These are phyloP conservation scores for Nebria brevicollis DNA, from an alignment of 2,888 invertebrate species.

Conservation along the genomic window DNA sequence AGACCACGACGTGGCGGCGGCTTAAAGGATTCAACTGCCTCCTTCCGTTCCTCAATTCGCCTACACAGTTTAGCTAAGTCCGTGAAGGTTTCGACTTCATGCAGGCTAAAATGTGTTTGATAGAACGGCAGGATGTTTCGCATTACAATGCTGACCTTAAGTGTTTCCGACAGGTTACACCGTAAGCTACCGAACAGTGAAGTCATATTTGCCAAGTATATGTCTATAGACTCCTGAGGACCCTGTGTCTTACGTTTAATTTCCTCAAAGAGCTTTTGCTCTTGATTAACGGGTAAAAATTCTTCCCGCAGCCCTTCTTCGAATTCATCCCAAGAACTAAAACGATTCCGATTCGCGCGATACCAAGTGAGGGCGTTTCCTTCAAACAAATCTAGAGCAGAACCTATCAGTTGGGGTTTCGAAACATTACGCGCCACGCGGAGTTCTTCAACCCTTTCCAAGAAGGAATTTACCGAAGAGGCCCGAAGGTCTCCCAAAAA, in stretches of 20 bases:
- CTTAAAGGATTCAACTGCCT: not conserved
- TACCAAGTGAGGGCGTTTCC: constrained; percentile 47
- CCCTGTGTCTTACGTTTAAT: constrained; percentile 51
- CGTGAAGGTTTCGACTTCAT: not conserved
- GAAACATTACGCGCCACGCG: constrained; percentile 11
- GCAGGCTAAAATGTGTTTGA: not conserved
- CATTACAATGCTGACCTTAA: constrained; percentile 23
- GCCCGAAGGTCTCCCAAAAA: no score
- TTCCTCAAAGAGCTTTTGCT: constrained; percentile 50
- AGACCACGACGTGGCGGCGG: not conserved
- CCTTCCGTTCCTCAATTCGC: not conserved
- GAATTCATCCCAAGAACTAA: constrained; percentile 42
- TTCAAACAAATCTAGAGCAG: constrained; percentile 10
- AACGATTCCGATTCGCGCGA: constrained; percentile 21
- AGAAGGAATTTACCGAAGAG: no score
- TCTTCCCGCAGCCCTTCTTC: constrained; percentile 24
- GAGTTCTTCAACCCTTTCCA: constrained; percentile 7
- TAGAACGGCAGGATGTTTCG: constrained; percentile 33
- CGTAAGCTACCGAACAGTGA: constrained; percentile 48
- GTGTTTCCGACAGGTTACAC: not conserved
- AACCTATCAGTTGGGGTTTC: not conserved
- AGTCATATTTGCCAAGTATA: constrained; percentile 51
- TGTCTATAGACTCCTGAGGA: constrained; percentile 49
- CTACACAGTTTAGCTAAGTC: not conserved
- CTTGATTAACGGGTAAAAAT: constrained; percentile 50